These are phyloP conservation scores for Brachionus asplanchnoidis DNA, from an alignment of 1,140 invertebrate species.

Conservation along the genomic window DNA sequence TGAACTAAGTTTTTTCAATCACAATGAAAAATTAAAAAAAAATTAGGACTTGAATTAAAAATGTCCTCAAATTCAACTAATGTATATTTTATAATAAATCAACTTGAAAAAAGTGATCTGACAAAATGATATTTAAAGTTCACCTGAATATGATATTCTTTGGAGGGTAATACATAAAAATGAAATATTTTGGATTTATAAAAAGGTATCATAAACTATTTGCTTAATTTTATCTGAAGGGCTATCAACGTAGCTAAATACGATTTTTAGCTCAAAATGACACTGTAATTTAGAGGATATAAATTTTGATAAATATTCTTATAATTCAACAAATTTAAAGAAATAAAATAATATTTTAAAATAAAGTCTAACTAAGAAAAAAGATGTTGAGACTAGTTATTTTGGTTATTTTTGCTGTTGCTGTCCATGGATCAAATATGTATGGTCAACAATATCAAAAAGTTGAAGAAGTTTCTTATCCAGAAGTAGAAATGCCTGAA, in stretches of 20 bases:
- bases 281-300: not conserved
- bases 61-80: too few relatives aligned
- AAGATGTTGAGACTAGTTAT: not conserved
- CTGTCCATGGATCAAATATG: not conserved
- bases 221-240: not conserved
- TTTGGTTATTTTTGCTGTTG: not conserved
- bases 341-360: not conserved
- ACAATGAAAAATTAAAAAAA: too few relatives aligned
- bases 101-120: not conserved
- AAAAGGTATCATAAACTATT: not conserved
- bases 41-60: too few relatives aligned
- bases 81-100: too few relatives aligned
- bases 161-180: not conserved
- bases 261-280: not conserved
- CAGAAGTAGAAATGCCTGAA: not conserved
- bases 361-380: not conserved
- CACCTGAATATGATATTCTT: not conserved
- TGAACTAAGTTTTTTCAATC: too few relatives aligned
- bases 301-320: not conserved
- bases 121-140: not conserved
- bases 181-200: not conserved
- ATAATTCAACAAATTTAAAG: not conserved
- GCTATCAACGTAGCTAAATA: not conserved
- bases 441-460: not conserved
- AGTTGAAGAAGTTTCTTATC: not conserved